Evolutionary conservation across 2,797 vertebrate genomes (phyloP).

Genomic region (Salmo trutta): DNA sequence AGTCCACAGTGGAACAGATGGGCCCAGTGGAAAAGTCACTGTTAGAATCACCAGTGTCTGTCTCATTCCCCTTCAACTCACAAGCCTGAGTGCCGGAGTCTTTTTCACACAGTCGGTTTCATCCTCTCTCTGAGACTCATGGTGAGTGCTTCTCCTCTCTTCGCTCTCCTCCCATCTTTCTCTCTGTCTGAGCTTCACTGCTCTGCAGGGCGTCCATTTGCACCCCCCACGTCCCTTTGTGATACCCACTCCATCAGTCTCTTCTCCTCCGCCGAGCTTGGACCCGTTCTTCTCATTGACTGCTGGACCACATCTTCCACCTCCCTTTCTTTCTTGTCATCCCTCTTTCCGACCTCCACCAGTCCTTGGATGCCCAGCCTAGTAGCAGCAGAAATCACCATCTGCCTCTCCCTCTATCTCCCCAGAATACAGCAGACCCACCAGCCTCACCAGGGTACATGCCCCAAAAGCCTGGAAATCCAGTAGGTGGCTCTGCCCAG

Average conservation of each 20-base stretch:
- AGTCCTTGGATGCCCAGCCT: slow-evolving; percentile 67
- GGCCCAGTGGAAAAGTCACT: background rate
- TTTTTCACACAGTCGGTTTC: slow-evolving; percentile 1
- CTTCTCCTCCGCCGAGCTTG: background rate
- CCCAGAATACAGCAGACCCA: slow-evolving; percentile 73
- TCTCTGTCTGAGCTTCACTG: slow-evolving; percentile 18
- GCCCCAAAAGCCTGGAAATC: slow-evolving; percentile 62
- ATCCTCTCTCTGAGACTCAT: slow-evolving; percentile 36
- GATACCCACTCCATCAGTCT: background rate
- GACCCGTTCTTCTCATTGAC: no score
- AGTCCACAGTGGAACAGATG: slow-evolving; percentile 8
- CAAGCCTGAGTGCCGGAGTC: slow-evolving; percentile 61
- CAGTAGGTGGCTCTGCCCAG: slow-evolving; percentile 64
- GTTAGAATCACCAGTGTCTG: background rate
- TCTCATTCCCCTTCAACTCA: slow-evolving; percentile 13
- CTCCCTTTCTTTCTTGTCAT: background rate
- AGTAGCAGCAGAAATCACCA: slow-evolving; percentile 68
- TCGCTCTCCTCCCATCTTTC: slow-evolving; percentile 32
- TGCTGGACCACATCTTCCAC: background rate
- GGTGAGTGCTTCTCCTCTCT: slow-evolving; percentile 34
- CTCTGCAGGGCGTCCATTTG: slow-evolving; percentile 49
- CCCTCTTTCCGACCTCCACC: slow-evolving; percentile 56
- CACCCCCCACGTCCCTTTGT: slow-evolving; percentile 46
- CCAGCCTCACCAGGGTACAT: slow-evolving; percentile 67
- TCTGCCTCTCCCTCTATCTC: slow-evolving; percentile 66